Conservation (phyloP, 2,797 vertebrate genomes). For the Myotis daubentonii region DNA sequence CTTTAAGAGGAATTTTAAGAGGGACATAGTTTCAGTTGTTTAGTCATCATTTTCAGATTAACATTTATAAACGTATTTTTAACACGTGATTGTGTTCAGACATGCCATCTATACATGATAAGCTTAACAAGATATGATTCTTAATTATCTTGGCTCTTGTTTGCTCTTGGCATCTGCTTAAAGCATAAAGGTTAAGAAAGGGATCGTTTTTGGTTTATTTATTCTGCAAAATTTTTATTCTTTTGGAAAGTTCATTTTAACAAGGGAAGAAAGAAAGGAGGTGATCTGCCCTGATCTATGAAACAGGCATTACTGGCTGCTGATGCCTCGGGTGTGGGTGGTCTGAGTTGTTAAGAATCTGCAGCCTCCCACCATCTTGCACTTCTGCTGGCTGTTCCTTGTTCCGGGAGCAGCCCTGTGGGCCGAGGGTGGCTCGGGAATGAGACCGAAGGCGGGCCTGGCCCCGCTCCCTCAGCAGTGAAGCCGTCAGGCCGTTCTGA, state of each 20-base stretch:
- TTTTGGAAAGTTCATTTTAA: background rate
- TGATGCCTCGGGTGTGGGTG: background rate
- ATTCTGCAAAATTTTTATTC: background rate
- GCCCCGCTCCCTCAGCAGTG: background rate
- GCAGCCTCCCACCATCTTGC: background rate
- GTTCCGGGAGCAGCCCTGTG: background rate
- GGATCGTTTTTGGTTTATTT: background rate
- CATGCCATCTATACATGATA: background rate
- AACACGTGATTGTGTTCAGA: background rate
- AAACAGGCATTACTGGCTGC: background rate
- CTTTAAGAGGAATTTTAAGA: background rate
- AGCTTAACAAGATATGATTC: background rate
- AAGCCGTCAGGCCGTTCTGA: background rate
- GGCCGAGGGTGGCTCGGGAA: background rate
- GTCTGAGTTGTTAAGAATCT: background rate
- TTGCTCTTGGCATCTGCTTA: background rate
- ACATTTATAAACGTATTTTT: background rate
- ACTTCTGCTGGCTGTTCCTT: background rate
- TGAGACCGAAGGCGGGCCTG: background rate
- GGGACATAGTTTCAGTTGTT: background rate
- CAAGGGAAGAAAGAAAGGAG: background rate
- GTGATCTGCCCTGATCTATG: background rate
- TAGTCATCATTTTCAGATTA: background rate
- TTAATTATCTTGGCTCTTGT: background rate
- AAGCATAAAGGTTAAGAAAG: background rate